Evolutionary conservation across 2,113 vertebrate genomes (phyloP).

Genomic region (Thalassoma bifasciatum): DNA sequence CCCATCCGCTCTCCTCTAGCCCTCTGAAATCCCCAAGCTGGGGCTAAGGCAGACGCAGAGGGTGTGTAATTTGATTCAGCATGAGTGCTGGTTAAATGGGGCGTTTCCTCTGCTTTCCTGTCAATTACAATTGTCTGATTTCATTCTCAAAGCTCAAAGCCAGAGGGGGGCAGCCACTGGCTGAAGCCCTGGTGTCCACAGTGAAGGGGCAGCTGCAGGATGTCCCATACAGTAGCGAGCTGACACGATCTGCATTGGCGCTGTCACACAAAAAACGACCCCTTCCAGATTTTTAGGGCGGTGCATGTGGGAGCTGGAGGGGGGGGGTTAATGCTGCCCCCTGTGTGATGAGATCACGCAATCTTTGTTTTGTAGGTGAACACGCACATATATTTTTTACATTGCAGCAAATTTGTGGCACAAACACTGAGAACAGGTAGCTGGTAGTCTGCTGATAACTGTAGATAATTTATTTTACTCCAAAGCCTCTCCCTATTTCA

Average conservation of each 20-base stretch:
- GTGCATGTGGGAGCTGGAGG: background rate
- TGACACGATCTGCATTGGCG: conserved; percentile 35
- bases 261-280: conserved; percentile 44
- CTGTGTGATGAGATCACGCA: conserved; percentile 16
- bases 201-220: conserved; percentile 73
- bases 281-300: conserved; percentile 37
- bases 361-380: conserved; percentile 5
- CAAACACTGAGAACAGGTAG: conserved; percentile 9
- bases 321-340: conserved; percentile 24
- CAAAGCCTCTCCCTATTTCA: conserved; percentile 31
- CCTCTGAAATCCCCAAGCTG: conserved; percentile 75
- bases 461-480: conserved; percentile 34
- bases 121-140: conserved; percentile 86
- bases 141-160: conserved; percentile 73
- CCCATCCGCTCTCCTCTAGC: conserved; percentile 55
- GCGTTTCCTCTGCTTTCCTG: conserved; percentile 82
- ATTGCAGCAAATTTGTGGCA: background rate
- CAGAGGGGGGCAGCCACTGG: conserved; percentile 53
- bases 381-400: background rate
- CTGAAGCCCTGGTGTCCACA: conserved; percentile 59
- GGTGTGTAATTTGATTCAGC: conserved; percentile 86
- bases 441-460: conserved; percentile 26
- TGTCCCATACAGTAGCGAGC: conserved; percentile 67
- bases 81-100: conserved; percentile 83
- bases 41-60: conserved; percentile 77